Evolutionary conservation across 1,140 invertebrate genomes (phyloP), one percentile per base, ranked within the genome.

Genomic region (Harpegnathos saltator): DNA sequence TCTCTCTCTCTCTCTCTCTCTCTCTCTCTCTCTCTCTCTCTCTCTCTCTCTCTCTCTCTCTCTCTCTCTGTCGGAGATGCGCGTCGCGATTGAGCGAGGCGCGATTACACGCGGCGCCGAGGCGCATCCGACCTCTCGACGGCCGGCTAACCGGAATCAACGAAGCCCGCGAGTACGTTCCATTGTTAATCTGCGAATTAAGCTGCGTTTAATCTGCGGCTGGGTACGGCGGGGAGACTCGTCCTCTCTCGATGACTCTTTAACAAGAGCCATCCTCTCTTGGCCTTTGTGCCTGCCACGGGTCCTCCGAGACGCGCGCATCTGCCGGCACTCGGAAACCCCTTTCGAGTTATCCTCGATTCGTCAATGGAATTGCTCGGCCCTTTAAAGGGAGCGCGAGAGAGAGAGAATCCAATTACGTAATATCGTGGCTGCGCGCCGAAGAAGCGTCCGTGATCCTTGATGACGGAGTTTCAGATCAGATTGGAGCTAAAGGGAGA

Each of bases 391-490:
- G 82, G 82, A 81, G 68, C 50, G 29, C 29, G 54, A 26, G 59
- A 73, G 72, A 33, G 84, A 75, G 84, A 86, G 87, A 90, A 90
- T 90, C 90, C 89, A 90, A 90, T 90, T 90, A 90, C 88, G 87
- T 86, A 88, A 88, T 88, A 90, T 89, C 87, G 87, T 88, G 82
- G 83, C 85, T 89, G 85, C 71, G 69, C 63, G 68, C 69, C 82
- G 88, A 89, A 84, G 85, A 89, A 86, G 84, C 87, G 59, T 73
- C 56, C 75, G 75, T 61, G 87, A 89, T 86, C 84, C 87, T 88
- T 77, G 85, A 87, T 58, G 82, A 78, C 44, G 66, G 58, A 83
- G 63, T 78, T 75, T 44, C 75, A 80, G 65, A 71, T 52, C 24
- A 52, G 48, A 71, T 71, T 22, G 61, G 63, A 63, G 26, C 17